Evolutionary conservation across 37 sponge, comb jelly and placozoan species (phyloP).

Genomic region (Halichondria panicea): DNA sequence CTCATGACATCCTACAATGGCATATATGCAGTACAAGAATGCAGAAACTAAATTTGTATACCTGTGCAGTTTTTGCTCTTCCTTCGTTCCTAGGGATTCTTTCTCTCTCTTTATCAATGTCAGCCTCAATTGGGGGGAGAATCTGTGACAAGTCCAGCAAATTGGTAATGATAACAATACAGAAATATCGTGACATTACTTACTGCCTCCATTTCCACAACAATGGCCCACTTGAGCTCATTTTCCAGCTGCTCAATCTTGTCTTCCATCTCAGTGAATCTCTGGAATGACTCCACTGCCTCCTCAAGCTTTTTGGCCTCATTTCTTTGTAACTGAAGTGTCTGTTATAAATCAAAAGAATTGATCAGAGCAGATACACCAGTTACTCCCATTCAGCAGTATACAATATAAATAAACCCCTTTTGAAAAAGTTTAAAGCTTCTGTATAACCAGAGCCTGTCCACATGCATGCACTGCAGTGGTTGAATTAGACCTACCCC

Average conservation of each 20-base stretch:
- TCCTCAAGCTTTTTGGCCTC: slow-evolving; percentile 74
- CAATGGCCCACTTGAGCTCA: slow-evolving; percentile 86
- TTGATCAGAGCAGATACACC: too few relatives aligned
- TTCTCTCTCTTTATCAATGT: slow-evolving; percentile 5
- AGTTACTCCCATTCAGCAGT: too few relatives aligned
- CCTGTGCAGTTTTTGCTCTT: slow-evolving; percentile 13
- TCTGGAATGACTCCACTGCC: slow-evolving; percentile 51
- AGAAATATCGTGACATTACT: neutral
- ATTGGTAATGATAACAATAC: too few relatives aligned
- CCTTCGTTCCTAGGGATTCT: slow-evolving; percentile 31
- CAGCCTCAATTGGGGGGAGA: slow-evolving; percentile 26
- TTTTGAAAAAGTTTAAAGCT: too few relatives aligned
- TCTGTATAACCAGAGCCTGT: neutral
- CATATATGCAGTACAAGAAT: too few relatives aligned
- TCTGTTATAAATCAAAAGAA: too few relatives aligned
- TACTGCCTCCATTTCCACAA: slow-evolving; percentile 66
- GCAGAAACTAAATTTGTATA: neutral
- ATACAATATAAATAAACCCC: too few relatives aligned
- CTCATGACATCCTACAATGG: slow-evolving; percentile 2
- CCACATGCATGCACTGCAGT: neutral
- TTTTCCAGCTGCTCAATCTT: slow-evolving; percentile 42
- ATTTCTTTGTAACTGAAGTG: slow-evolving; percentile 44
- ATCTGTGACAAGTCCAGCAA: slow-evolving; percentile 4
- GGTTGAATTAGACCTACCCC: neutral
- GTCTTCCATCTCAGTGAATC: slow-evolving; percentile 54